Evolutionary conservation across 2,888 invertebrate species (phyloP).

Genomic region (Leptinotarsa tumamoca): DNA sequence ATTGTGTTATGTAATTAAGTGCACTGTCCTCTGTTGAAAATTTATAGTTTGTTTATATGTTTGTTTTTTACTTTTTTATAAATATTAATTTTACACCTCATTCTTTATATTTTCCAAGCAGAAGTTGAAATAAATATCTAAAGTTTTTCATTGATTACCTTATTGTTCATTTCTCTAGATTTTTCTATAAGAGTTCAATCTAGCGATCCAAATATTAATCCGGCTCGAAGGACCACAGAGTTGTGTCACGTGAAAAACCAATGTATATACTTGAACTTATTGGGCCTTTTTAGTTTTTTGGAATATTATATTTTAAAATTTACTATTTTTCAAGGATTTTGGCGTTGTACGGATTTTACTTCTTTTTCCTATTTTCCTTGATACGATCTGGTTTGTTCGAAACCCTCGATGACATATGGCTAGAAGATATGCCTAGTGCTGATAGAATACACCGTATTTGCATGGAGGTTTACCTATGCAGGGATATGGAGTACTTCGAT

Average conservation of each 20-base stretch:
- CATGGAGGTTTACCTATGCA: constrained; percentile 64
- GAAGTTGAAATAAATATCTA: no score
- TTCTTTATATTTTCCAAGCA: no score
- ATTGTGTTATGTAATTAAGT: no score
- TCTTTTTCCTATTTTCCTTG: constrained; percentile 69
- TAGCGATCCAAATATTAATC: not conserved
- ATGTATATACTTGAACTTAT: no score
- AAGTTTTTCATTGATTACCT: not conserved
- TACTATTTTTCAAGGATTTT: constrained; percentile 70
- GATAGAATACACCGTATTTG: constrained; percentile 57
- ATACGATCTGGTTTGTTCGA: constrained; percentile 28
- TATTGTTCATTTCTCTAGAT: not conserved
- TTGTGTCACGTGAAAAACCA: no score
- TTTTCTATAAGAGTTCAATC: no score
- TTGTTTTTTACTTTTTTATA: no score
- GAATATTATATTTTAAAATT: not conserved
- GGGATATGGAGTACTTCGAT: constrained; percentile 70
- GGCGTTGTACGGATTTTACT: constrained; percentile 75
- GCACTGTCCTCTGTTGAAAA: no score
- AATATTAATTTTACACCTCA: no score
- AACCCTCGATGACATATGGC: constrained; percentile 66
- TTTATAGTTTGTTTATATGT: no score
- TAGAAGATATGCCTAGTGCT: constrained; percentile 55
- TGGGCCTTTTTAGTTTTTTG: not conserved
- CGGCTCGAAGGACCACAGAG: not conserved